A percentile compares a stretch with the other conserved stretches of the same genome.
phyloP scores from a whole-genome alignment of 2,888 invertebrate species.

The Onthophagus sagittarius region DNA sequence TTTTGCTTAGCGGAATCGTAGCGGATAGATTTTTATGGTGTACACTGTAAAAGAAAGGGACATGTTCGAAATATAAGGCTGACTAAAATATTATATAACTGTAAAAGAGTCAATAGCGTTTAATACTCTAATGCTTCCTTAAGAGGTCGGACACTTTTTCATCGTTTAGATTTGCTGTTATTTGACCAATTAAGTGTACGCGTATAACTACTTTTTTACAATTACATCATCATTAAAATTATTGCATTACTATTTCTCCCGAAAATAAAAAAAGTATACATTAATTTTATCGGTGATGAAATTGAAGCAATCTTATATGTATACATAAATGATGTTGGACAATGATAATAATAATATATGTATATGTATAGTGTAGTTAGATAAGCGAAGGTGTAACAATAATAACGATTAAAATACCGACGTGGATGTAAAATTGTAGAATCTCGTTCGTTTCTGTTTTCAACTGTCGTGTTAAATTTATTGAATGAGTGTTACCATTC shows the following conservation, averaged over 20 bases:
- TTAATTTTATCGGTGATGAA: background rate
- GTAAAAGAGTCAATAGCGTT: background rate
- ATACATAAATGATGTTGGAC: background rate
- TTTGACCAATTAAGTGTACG: background rate
- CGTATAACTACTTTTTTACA: background rate
- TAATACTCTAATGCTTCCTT: background rate
- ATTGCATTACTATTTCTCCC: no score
- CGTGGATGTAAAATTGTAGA: background rate
- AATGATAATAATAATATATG: background rate
- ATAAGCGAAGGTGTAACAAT: background rate
- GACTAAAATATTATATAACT: background rate
- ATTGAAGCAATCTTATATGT: background rate
- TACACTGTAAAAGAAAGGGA: background rate
- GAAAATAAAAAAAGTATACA: background rate
- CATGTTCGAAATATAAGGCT: background rate
- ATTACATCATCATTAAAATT: background rate
- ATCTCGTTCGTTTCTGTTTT: background rate
- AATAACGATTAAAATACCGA: background rate
- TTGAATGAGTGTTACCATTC: background rate
- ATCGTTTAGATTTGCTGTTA: background rate
- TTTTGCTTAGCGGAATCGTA: background rate
- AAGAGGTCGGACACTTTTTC: background rate
- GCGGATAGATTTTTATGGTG: background rate
- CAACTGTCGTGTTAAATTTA: background rate
- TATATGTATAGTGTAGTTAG: background rate